Base-by-base conservation (phyloP, 2,113 vertebrate species). In the Strix aluco region DNA sequence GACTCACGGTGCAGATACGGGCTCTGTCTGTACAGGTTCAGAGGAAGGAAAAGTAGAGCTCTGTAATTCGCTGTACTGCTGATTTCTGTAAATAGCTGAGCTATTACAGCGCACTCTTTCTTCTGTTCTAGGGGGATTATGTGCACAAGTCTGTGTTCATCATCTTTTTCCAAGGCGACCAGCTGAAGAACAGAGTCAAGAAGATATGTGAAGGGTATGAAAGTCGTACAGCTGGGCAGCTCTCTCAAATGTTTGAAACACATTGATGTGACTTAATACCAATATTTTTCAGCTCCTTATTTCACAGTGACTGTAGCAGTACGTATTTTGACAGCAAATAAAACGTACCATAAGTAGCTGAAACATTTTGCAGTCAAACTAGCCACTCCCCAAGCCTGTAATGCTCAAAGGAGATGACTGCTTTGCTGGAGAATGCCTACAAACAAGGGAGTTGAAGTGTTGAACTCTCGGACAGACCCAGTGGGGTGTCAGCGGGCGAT, bases 101-200 rank as follows among this genome's bases (percentile, higher is more conserved):
- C 58, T 42, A 5, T 83, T 42, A 57, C 27, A 52, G 30, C 40
- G 22, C 15, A 3, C 55, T 73, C 40, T 84, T 49, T 85, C 67
- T 81, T 92, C 65, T 95, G 6, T 92, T 88, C 83, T 96, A 99
- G 99, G 98, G 99, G 3, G 99, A 99, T 97, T 98, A 99, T 25
- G 99, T 99, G 96, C 98, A 99, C 98, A 99, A 99, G 98, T 99
- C 99, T 13, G 99, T 99, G 54, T 99, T 99, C 97, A 99, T 99
- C 97, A 99, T 99, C 97, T 99, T 99, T 96, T 99, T 99, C 97
- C 99, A 99, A 98, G 99, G 99, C 26, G 99, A 99, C 95, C 99
- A 99, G 91, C 97, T 99, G 91, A 99, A 99, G 98, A 99, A 99
- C 86, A 97, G 99, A 96, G 99, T 99, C 72, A 99, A 99, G 98